Evolutionary conservation across 2,888 invertebrate species (phyloP).

Genomic region (Pemphredon lugubris): DNA sequence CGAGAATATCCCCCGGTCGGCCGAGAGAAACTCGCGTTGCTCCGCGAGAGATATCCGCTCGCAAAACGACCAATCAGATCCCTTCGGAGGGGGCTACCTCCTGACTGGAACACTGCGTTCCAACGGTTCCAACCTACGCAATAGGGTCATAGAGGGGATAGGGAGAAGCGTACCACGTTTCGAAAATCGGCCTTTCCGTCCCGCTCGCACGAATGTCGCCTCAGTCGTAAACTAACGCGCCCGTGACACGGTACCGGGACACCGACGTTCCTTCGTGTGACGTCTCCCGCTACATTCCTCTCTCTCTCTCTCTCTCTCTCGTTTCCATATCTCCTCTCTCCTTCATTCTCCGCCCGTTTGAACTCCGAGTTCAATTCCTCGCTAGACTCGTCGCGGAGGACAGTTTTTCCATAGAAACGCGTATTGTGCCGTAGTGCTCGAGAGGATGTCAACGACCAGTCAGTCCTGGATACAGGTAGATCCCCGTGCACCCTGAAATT

Average conservation of each 20-base stretch:
- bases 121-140: too few relatives aligned
- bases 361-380: too few relatives aligned
- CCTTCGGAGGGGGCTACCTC: constrained; percentile 11
- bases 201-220: constrained; percentile 39
- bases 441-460: too few relatives aligned
- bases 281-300: background rate
- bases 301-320: background rate
- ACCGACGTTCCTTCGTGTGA: constrained; percentile 18
- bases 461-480: too few relatives aligned
- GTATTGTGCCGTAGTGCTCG: too few relatives aligned
- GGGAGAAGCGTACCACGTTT: constrained; percentile 50
- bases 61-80: constrained; percentile 48
- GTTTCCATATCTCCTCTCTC: too few relatives aligned
- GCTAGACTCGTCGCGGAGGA: too few relatives aligned
- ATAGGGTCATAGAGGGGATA: constrained; percentile 33
- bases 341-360: too few relatives aligned
- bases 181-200: constrained; percentile 63
- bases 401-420: too few relatives aligned
- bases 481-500: too few relatives aligned
- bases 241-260: constrained; percentile 41
- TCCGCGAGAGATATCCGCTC: background rate
- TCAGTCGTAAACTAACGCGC: constrained; percentile 54
- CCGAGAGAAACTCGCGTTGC: too few relatives aligned
- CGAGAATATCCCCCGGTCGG: too few relatives aligned
- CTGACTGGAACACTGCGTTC: constrained; percentile 17